A percentile compares a stretch with the other conserved stretches of the same genome.
phyloP scores from a whole-genome alignment of 2,888 invertebrate genomes.

The Theretra japonica region DNA sequence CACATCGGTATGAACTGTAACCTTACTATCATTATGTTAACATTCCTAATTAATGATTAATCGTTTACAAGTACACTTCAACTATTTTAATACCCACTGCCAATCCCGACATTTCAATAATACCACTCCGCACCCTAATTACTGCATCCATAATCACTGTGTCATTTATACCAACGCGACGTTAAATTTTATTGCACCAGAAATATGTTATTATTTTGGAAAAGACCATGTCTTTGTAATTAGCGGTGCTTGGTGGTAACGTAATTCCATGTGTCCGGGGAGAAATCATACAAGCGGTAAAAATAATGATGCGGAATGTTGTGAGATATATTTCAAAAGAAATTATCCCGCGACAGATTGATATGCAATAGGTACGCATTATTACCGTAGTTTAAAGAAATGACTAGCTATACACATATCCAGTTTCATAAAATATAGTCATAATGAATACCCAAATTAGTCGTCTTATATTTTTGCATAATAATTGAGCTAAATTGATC shows the following conservation, averaged over 20 bases:
- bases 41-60: neutral
- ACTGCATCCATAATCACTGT: neutral
- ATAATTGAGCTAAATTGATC: too few relatives aligned
- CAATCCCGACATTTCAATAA: neutral
- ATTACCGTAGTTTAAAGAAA: too few relatives aligned
- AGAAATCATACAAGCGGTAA: neutral
- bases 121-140: neutral
- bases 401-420: too few relatives aligned
- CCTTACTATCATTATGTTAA: too few relatives aligned
- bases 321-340: too few relatives aligned
- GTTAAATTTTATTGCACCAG: neutral
- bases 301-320: neutral
- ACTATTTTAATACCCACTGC: neutral
- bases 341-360: too few relatives aligned
- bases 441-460: too few relatives aligned
- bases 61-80: neutral
- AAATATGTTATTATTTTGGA: neutral
- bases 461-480: too few relatives aligned
- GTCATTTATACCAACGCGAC: neutral
- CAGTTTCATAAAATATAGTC: too few relatives aligned
- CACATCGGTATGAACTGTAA: too few relatives aligned
- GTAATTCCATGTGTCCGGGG: neutral
- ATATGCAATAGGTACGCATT: too few relatives aligned
- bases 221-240: neutral
- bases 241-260: neutral